A percentile compares a stretch with the other conserved stretches of the same genome.
phyloP scores from a whole-genome alignment of 2,797 vertebrate species.

The Streptopelia turtur region DNA sequence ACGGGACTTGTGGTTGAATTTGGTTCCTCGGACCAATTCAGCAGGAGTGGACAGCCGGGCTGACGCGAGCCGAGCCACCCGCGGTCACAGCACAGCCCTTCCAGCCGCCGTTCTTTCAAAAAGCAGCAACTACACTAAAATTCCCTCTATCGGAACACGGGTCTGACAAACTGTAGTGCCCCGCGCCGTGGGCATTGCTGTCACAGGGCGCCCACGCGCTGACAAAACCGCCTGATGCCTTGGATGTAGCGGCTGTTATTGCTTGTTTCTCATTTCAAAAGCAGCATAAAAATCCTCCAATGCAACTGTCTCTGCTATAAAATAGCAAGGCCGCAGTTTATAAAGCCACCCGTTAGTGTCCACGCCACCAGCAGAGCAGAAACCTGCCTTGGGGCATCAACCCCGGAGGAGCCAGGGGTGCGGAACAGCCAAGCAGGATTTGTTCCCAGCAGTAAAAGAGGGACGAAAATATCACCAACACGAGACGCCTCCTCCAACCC shows the following conservation, averaged over 20 bases:
- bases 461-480: background rate
- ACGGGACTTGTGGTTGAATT: background rate
- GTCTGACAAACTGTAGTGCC: background rate
- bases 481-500: background rate
- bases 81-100: background rate
- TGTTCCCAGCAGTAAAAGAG: background rate
- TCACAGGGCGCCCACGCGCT: background rate
- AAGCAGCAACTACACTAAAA: background rate
- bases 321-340: constrained; percentile 7
- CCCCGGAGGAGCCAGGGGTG: background rate
- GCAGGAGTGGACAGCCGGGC: background rate
- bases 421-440: background rate
- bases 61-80: accelerated
- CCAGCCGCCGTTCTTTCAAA: background rate
- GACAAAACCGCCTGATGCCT: background rate
- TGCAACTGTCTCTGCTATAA: background rate
- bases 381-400: constrained; percentile 5
- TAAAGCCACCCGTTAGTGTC: background rate
- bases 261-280: constrained; percentile 35
- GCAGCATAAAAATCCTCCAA: constrained; percentile 7
- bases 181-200: background rate
- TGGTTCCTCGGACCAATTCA: background rate
- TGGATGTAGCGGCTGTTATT: background rate
- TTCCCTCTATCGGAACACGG: background rate
- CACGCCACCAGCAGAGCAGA: background rate